Evolutionary conservation across 2,888 invertebrate species (phyloP), one percentile per base, ranked within the genome.

Genomic region (Andrena minutula): DNA sequence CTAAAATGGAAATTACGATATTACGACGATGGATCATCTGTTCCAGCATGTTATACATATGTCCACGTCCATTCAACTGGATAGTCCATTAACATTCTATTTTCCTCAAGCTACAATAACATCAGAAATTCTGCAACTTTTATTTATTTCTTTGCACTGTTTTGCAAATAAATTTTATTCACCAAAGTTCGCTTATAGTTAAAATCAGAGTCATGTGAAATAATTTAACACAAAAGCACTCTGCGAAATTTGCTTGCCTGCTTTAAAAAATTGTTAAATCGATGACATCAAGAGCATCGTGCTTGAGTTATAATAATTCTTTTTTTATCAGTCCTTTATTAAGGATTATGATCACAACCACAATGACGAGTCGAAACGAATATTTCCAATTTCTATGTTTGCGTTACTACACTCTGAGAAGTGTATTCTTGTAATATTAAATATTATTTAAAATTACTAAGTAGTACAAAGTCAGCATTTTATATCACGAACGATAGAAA

Each of bases 51-150:
- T 92, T 92, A 69, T 94, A 41, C 41, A 41, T 16, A 94, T 0
- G 95, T 94, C 1, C 94, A 94, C 28, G 94, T 94, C 95, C 95
- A 95, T 28, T 94, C 92, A 10, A 89, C 71, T 10, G 94, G 93
- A 84, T 93, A 94, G 87, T 94, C 94, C 85, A 93, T 90, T 2
- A 90, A 56, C 87, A 93, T 88, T 0, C 87, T 74, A 82, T 90
- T 93, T 53, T 93, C 93, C 8, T 93, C 93, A 28, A 93, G 53
- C 93, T 94, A 28, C 8, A 53, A 60, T 41, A n/a, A 16, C n/a
- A 73, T 47, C 0, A 58, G 65, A 66, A 28, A 32, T 7, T 7
- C 49, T 35, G 41, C 41, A 12, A 12, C 41, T 41, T 41, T 16
- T 12, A 41, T 16, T 16, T 41, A 16, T 16, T 41, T 49, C 47